Conservation (phyloP, 2,888 invertebrate species). For the Parochlus steinenii region DNA sequence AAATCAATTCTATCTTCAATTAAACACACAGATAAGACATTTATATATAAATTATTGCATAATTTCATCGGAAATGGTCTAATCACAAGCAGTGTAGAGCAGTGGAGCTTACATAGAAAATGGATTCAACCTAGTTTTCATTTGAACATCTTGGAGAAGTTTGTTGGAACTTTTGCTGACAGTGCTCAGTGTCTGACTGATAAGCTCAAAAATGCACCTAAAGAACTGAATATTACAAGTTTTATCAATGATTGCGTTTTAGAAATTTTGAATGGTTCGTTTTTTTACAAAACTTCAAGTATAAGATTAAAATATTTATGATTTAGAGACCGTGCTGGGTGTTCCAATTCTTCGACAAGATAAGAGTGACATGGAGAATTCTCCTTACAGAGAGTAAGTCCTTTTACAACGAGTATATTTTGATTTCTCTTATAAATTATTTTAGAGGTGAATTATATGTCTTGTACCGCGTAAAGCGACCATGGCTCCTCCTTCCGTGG, state of each 20-base stretch:
- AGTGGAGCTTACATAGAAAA: constrained; percentile 37
- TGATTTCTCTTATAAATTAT: too few species aligned
- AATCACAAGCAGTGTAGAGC: constrained; percentile 36
- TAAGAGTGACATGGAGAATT: constrained; percentile 27
- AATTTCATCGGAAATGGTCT: constrained; percentile 43
- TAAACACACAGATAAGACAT: constrained; percentile 36
- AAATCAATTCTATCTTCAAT: constrained; percentile 35
- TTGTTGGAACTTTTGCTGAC: constrained; percentile 34
- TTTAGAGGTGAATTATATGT: constrained; percentile 36
- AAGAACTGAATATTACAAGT: constrained; percentile 34
- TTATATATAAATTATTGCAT: constrained; percentile 36
- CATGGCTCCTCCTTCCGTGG: constrained; percentile 39
- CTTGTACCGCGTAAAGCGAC: constrained; percentile 33
- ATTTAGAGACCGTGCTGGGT: constrained; percentile 38
- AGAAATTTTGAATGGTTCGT: constrained; percentile 39
- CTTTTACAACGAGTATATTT: too few species aligned
- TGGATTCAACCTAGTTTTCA: constrained; percentile 41
- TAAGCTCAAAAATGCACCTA: constrained; percentile 22
- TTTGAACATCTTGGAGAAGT: constrained; percentile 34
- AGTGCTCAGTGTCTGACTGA: constrained; percentile 31
- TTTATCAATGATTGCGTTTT: constrained; percentile 38
- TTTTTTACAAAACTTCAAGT: too few species aligned
- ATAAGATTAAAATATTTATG: too few species aligned
- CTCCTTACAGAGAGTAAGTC: constrained; percentile 40
- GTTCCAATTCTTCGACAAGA: constrained; percentile 28